Base-by-base conservation (phyloP, 1,140 invertebrate species). In the Aphaenogaster ashmeadi region DNA sequence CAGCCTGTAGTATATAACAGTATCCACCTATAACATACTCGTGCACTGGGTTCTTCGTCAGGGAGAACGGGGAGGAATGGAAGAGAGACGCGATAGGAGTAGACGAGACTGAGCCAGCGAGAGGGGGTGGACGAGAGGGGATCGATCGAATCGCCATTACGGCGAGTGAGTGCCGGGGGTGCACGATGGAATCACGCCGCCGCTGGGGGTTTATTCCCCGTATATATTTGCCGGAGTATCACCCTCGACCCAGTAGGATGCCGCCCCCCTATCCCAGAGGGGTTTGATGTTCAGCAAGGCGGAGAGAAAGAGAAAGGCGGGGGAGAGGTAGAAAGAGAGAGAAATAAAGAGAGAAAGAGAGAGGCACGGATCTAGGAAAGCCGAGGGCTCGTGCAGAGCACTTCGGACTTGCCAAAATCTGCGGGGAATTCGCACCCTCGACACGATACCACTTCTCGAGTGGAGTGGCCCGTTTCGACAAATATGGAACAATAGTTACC, bases 141-240 rank as follows among this genome's bases (percentile, higher is more conserved):
- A 94, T 95, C 93, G 93, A 95, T 95, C 92, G 93, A 93, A 95
- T 95, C 93, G 92, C 94, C 94, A 95, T 95, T 94, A 94, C 92
- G 91, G 88, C 87, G 92, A 94, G 93, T 92, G 94, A 93, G 91
- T 93, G 92, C 90, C 86, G 88, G 87, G 87, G 92, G 92, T 91
- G 92, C 93, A 93, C 92, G 93, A 95, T 95, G 93, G 94, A 94
- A 95, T 95, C 94, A 95, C 94, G 91, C 92, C 92, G 90, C 93
- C 93, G 92, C 92, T 91, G 89, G 92, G 92, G 94, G 91, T 94
- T 94, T 95, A 94, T 94, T 94, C 93, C 91, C 89, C 92, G 93
- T 94, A 94, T 94, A 94, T 93, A 94, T 93, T 93, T 94, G 92
- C 93, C 88, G 88, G 91, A 92, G 92, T 93, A 93, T 94, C 92